Base-by-base conservation (phyloP, 2,888 invertebrate species). In the Exephanes ischioxanthus region DNA sequence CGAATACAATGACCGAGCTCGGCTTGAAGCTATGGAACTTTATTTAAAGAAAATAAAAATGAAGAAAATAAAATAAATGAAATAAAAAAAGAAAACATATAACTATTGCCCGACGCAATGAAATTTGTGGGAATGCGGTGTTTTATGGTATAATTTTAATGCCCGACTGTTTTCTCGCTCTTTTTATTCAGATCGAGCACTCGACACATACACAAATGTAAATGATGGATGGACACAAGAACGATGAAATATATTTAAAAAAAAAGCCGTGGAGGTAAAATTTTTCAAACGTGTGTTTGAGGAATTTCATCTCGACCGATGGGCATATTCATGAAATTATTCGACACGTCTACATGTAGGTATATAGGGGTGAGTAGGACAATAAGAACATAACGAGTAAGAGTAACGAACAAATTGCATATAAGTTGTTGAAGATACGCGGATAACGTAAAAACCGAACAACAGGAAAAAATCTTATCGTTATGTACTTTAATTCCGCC, bases 381-480 rank as follows among this genome's bases (percentile, higher is more conserved):
- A 84, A 86, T 86, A 82, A 82, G 76, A 82, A 84, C 82, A 82
- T 79, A 79, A 76, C 81, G 75, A 51, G 78, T 75, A 71, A 78
- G 55, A 79, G 2, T 71, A 48, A 53, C 3, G 45, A n/a, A 16
- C 4, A 30, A 3, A 63, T 30, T 30, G 30, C 33, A n/a, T 61
- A 16, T 30, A 0, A 61, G 26, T 63, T 33, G 33, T 63, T 16
- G 41, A 30, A 11, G 37, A 67, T 53, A 53, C 53, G 53, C 53
- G 53, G n/a, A 55, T 55, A 19, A 33, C 5, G 61, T 70, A 75
- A 53, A 72, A 71, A 14, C 26, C 51, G 63, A 76, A 41, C 19
- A 66, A 51, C 3, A 53, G 51, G 51, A 73, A 75, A 51, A 70
- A 19, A 53, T 84, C 68, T 73, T 76, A 68, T 80, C 78, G 68